A percentile compares a stretch with the other conserved stretches of the same genome.
These are phyloP conservation scores for Gyps fulvus DNA, from an alignment of 2,113 vertebrate species.

Conservation along the genomic window DNA sequence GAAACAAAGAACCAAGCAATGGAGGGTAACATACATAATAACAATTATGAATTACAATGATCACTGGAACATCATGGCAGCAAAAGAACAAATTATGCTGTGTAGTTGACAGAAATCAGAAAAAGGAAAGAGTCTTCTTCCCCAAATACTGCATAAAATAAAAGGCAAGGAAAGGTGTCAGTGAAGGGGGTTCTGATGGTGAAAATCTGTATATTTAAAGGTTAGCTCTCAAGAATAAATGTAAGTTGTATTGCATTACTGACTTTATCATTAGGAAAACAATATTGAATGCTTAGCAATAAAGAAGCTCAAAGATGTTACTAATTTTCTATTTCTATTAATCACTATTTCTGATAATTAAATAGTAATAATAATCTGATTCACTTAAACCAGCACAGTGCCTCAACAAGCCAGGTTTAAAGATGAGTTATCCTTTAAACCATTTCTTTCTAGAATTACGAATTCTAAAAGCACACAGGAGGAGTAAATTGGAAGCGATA, in stretches of 20 bases:
- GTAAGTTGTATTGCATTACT: neutral
- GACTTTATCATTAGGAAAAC: neutral
- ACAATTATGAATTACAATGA: neutral
- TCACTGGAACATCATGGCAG: neutral
- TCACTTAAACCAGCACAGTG: neutral
- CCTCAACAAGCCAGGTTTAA: neutral
- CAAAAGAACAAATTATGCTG: neutral
- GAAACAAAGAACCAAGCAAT: neutral
- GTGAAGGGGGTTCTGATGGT: neutral
- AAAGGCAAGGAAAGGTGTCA: neutral
- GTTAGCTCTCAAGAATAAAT: neutral
- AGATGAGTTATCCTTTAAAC: neutral
- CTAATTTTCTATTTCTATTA: neutral
- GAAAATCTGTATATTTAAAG: neutral
- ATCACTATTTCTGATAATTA: neutral
- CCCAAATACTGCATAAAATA: neutral
- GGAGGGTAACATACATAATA: neutral
- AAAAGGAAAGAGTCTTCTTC: neutral
- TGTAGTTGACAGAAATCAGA: neutral
- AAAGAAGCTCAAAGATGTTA: neutral
- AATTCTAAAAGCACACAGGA: neutral
- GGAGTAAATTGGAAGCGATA: neutral
- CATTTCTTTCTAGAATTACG: neutral
- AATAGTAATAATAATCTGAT: neutral
- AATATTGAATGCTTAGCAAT: neutral